Evolutionary conservation across 2,888 invertebrate species (phyloP), one percentile per base, ranked within the genome.

Genomic region (Phorcus lineatus): DNA sequence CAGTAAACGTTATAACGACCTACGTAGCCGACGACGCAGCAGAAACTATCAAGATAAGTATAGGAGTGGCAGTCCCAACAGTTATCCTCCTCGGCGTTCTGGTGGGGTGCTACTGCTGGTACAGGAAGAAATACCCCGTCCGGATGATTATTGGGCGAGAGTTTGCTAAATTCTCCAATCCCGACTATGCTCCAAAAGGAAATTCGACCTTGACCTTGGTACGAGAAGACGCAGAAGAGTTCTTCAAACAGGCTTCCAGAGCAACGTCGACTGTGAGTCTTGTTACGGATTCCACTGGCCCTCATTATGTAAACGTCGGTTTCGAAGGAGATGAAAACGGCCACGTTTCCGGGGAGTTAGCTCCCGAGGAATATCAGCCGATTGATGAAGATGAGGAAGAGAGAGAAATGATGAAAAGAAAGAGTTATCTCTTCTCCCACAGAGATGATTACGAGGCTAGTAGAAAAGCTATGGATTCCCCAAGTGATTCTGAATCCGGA

Each of bases 81-180:
- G 4, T 81, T n/a, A 57, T 83, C 19, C 24, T 81, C 0, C 77
- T 79, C 11, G 47, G 85, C 1, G 85, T 83, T 6, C 57, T 80
- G 0, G n/a, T 83, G 7, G 55, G 81, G 6, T 2, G 74, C 22
- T 90, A 90, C 77, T 82, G 85, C n/a, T 89, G 86, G 85, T 90
- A 90, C 81, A 83, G 90, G 17, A 84, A 84, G 75, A 90, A 89
- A 77, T 90, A 88, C 81, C 90, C 90, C 0, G 89, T 90, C 9
- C 80, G 90, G 70, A 90, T 90, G 90, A 86, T 89, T 24, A 78
- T 89, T 1, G 90, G 90, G 0, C 85, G 88, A 70, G 87, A 90
- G 36, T 90, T 90, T 78, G 84, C 80, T 22, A 88, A 86, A 67
- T 89, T 89, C 81, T 84, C 84, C 6, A 90, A 90, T 77, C 90